Conservation (phyloP, 2,888 invertebrate genomes). For the Cancer borealis region DNA sequence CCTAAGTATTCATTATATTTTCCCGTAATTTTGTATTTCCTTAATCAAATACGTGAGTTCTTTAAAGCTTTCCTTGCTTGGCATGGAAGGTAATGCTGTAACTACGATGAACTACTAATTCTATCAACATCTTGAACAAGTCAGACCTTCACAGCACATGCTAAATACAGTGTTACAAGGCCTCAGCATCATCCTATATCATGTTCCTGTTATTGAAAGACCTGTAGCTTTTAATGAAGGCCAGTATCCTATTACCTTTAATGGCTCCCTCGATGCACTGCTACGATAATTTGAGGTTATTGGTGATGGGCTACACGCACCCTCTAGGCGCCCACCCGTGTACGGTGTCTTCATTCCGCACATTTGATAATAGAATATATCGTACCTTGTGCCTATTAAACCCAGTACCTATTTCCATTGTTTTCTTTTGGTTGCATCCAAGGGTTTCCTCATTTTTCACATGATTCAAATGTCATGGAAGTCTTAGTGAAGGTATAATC, state of each 20-base stretch:
- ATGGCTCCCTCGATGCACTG: constrained; percentile 11
- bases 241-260: not conserved
- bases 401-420: not conserved
- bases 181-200: not conserved
- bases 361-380: not conserved
- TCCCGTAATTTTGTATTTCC: not conserved
- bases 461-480: too few relatives aligned
- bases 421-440: not conserved
- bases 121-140: not conserved
- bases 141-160: not conserved
- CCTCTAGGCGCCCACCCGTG: not conserved
- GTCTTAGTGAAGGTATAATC: too few relatives aligned
- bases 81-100: not conserved
- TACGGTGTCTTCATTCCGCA: not conserved
- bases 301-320: constrained; percentile 3
- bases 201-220: not conserved
- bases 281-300: constrained; percentile 20
- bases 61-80: not conserved
- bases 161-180: not conserved
- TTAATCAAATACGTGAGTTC: not conserved
- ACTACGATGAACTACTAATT: not conserved
- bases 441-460: too few relatives aligned
- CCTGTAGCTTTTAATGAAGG: not conserved
- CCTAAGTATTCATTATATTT: not conserved
- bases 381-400: not conserved